Base-by-base conservation (phyloP, 2,113 vertebrate species). In the Boleophthalmus pectinirostris region DNA sequence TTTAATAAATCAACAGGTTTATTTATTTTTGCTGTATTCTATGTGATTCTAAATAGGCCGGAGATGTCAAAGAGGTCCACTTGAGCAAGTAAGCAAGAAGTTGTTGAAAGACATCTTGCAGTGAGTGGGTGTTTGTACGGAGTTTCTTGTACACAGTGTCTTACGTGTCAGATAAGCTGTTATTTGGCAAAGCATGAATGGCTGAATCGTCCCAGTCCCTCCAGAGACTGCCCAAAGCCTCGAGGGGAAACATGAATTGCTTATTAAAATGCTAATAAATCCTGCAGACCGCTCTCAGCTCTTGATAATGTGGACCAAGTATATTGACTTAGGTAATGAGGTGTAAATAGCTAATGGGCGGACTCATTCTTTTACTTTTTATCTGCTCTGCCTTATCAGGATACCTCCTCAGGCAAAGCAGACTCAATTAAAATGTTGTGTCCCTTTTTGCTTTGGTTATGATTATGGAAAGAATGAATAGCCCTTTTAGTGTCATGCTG, bases 221-320 rank as follows among this genome's bases (percentile, higher is more conserved):
- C 81, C 47, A 64, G 68, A 74, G 57, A 43, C 74, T 64, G 68
- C 38, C 82, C 63, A 78, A 78, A 78, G 70, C 81, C 85, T 73
- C 54, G 20, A 70, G 84, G 88, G 80, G 69, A 29, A 70, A 88
- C 74, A 85, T 79, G 81, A 90, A 86, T 78, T 78, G 70, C 75
- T 89, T 63, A 86, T 89, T 87, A 89, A 87, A 85, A 90, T 90
- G 89, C 86, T 89, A 89, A 89, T 87, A 90, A 81, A 87, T 88
- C 79, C 77, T 75, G 69, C 43, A 46, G 74, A 85, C 78, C 80
- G 71, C 84, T 80, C 78, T 87, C 83, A 90, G 87, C 84, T 86
- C 84, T 75, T 90, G 83, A 81, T 85, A 81, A 84, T 81, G 77
- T 79, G 70, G 70, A 83, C 78, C 57, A 80, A 77, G 82, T 77